Conservation (phyloP, 1,140 invertebrate species). For the Nomia melanderi region DNA sequence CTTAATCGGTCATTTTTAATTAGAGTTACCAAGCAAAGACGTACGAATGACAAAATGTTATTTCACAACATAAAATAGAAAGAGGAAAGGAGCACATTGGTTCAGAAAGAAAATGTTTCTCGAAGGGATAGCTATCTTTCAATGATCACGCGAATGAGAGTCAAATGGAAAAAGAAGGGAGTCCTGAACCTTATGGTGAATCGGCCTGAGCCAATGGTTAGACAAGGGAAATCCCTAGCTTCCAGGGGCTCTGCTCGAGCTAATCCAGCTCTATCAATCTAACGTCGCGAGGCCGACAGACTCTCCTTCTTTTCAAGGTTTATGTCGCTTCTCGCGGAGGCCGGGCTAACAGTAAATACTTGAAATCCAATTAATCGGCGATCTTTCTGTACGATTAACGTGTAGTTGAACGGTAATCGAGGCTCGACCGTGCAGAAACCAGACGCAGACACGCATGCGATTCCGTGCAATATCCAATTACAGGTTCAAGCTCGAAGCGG, state of each 20-base stretch:
- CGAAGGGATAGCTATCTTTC: constrained; percentile 48
- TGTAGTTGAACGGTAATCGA: not conserved
- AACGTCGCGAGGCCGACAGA: constrained; percentile 55
- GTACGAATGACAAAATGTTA: no score
- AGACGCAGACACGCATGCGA: not conserved
- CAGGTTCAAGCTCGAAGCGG: constrained; percentile 12
- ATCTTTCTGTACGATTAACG: no score
- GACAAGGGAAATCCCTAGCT: constrained; percentile 69
- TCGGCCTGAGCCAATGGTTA: constrained; percentile 68
- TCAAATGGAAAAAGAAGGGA: constrained; percentile 46
- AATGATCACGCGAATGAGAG: constrained; percentile 60
- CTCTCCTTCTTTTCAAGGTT: constrained; percentile 50
- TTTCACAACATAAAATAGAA: not conserved
- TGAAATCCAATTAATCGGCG: not conserved
- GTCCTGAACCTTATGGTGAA: constrained; percentile 59
- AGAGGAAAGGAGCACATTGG: not conserved
- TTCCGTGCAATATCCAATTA: not conserved
- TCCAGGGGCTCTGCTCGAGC: constrained; percentile 65
- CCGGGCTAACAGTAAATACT: constrained; percentile 1
- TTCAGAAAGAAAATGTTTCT: not conserved
- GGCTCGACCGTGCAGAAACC: not conserved
- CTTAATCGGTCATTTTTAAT: no score
- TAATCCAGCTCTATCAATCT: constrained; percentile 77
- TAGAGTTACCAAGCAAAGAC: no score
- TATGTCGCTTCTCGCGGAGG: constrained; percentile 26